Evolutionary conservation across 2,888 invertebrate genomes (phyloP).

Genomic region (Epinotia nisella): DNA sequence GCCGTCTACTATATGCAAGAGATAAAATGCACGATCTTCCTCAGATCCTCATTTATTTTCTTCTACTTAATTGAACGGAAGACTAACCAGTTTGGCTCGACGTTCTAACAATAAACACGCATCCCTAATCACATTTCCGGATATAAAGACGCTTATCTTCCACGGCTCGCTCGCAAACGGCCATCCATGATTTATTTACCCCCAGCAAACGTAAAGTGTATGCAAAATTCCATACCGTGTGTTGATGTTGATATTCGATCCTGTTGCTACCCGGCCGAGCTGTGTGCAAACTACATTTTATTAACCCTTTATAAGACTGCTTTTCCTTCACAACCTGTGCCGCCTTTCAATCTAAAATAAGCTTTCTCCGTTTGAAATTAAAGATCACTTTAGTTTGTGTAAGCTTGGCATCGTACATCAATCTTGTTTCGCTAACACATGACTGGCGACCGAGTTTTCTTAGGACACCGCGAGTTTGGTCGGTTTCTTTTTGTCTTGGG

Average conservation of each 20-base stretch:
- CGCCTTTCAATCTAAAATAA: slow-evolving; percentile 17
- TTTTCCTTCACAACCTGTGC: slow-evolving; percentile 49
- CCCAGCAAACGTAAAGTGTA: slow-evolving; percentile 58
- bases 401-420: slow-evolving; percentile 63
- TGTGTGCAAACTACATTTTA: slow-evolving; percentile 48
- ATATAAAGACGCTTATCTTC: slow-evolving; percentile 35
- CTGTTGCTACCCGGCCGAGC: slow-evolving; percentile 53
- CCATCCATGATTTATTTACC: slow-evolving; percentile 52
- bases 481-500: slow-evolving; percentile 54
- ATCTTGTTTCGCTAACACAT: slow-evolving; percentile 53
- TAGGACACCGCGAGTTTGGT: slow-evolving; percentile 51
- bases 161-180: slow-evolving; percentile 11
- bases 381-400: slow-evolving; percentile 53
- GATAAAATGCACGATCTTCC: background rate
- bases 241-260: slow-evolving; percentile 56
- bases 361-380: slow-evolving; percentile 50
- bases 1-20: too few relatives aligned
- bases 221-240: slow-evolving; percentile 49
- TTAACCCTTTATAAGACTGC: slow-evolving; percentile 50
- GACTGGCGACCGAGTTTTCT: slow-evolving; percentile 60
- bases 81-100: slow-evolving; percentile 17
- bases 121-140: slow-evolving; percentile 29
- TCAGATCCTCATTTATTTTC: background rate
- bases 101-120: slow-evolving; percentile 28
- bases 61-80: slow-evolving; percentile 22